Evolutionary conservation across 2,113 vertebrate genomes (phyloP).

Genomic region (Halichoeres trimaculatus): DNA sequence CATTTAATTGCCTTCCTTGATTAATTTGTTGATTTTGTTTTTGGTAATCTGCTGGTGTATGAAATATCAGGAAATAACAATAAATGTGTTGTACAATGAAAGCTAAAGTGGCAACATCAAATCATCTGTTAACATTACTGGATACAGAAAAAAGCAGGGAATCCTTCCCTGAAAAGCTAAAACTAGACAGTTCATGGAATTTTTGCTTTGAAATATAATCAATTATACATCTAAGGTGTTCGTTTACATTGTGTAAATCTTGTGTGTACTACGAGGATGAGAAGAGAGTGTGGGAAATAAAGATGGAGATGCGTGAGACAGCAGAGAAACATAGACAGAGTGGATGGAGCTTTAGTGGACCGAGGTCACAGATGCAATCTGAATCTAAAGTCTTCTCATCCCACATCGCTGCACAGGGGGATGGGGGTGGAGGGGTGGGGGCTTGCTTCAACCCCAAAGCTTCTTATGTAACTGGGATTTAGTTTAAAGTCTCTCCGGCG

Average conservation of each 20-base stretch:
- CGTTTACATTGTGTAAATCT: background rate
- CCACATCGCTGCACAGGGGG: constrained; percentile 60
- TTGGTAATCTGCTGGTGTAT: background rate
- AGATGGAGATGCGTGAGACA: constrained; percentile 33
- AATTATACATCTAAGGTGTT: background rate
- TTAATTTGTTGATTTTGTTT: background rate
- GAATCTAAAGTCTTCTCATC: constrained; percentile 74
- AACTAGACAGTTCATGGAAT: background rate
- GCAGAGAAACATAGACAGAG: constrained; percentile 39
- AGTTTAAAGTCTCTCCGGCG: constrained; percentile 73
- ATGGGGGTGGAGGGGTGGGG: constrained; percentile 49
- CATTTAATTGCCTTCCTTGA: background rate
- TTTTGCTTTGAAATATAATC: background rate
- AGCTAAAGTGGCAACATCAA: background rate
- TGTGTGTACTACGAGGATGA: too few relatives aligned
- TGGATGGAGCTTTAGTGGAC: constrained; percentile 66
- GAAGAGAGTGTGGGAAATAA: constrained; percentile 2
- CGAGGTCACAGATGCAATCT: constrained; percentile 76
- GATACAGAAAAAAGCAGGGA: background rate
- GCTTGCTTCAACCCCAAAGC: constrained; percentile 72
- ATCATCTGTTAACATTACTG: background rate
- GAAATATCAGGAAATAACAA: too few relatives aligned
- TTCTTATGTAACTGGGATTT: constrained; percentile 81
- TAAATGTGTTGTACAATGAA: too few relatives aligned
- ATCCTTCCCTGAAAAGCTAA: background rate